Percentiles rank a stretch among this genome's conserved stretches.
These are phyloP conservation scores for Achatina immaculata DNA, from an alignment of 1,140 invertebrate species.

Conservation along the genomic window DNA sequence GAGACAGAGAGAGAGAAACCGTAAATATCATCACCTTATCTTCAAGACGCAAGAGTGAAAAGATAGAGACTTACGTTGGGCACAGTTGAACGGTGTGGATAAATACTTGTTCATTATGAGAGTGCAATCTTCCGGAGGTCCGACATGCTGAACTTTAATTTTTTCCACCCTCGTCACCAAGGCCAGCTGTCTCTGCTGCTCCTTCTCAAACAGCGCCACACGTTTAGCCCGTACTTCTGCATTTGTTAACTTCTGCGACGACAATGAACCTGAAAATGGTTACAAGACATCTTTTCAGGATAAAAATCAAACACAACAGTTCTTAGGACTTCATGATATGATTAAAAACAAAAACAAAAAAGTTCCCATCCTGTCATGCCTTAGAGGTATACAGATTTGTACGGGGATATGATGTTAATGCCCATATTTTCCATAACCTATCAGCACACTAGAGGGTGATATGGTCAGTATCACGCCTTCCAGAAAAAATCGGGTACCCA, in stretches of 20 bases:
- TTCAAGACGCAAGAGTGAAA: too few relatives aligned
- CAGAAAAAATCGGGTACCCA: too few relatives aligned
- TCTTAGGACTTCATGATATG: too few relatives aligned
- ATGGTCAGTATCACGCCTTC: too few relatives aligned
- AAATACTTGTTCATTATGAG: slow-evolving; percentile 92
- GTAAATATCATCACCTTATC: too few relatives aligned
- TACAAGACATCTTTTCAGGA: background rate
- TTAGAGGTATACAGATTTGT: too few relatives aligned
- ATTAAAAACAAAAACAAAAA: too few relatives aligned
- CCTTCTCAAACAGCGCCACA: slow-evolving; percentile 82
- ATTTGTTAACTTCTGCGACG: slow-evolving; percentile 58
- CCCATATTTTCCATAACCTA: too few relatives aligned
- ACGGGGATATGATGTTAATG: too few relatives aligned
- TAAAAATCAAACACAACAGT: background rate
- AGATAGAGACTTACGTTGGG: slow-evolving; percentile 79
- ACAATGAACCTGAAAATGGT: slow-evolving; percentile 47
- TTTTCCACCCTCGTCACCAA: slow-evolving; percentile 89
- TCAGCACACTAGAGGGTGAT: too few relatives aligned
- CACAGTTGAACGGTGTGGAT: slow-evolving; percentile 93
- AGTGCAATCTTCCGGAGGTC: slow-evolving; percentile 80
- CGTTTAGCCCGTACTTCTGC: slow-evolving; percentile 64
- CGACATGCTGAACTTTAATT: slow-evolving; percentile 86
- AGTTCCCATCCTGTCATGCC: too few relatives aligned
- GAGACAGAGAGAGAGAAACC: too few relatives aligned
- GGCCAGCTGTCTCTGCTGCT: slow-evolving; percentile 81